phyloP scores from a whole-genome alignment of 2,113 vertebrate species.

The Lichenostomus cassidix region DNA sequence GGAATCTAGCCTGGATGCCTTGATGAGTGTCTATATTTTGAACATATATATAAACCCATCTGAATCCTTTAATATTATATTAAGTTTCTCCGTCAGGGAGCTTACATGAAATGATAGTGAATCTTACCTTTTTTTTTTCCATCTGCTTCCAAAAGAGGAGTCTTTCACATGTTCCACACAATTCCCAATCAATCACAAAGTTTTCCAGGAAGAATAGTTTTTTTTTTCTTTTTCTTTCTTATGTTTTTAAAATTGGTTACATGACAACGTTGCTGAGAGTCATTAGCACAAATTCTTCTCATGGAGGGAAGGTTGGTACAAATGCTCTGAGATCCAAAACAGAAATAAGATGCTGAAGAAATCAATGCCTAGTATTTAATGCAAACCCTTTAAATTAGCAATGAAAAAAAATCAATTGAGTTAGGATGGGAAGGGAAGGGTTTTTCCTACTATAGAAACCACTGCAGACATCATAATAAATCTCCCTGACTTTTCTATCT shows the following conservation, averaged over 20 bases:
- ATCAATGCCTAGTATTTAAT: slow-evolving; percentile 33
- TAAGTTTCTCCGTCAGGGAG: neutral
- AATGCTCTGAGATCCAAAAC: neutral
- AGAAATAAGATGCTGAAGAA: slow-evolving; percentile 11
- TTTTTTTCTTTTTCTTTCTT: neutral
- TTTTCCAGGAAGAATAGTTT: neutral
- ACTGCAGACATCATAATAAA: neutral
- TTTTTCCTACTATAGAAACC: neutral
- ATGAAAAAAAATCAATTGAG: neutral
- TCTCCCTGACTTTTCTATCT: accelerated
- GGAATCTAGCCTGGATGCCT: neutral
- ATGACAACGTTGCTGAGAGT: neutral
- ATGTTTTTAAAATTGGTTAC: neutral
- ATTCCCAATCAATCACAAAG: neutral
- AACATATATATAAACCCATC: neutral
- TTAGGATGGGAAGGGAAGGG: neutral
- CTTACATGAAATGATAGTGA: neutral
- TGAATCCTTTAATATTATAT: neutral
- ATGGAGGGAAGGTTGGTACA: neutral
- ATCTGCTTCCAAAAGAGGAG: neutral
- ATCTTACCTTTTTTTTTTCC: neutral
- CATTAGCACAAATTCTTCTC: neutral
- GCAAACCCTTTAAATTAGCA: slow-evolving; percentile 5
- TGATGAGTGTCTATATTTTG: neutral
- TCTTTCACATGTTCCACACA: neutral